Evolutionary conservation across 2,113 vertebrate genomes (phyloP).

Genomic region (Corvus moneduloides): DNA sequence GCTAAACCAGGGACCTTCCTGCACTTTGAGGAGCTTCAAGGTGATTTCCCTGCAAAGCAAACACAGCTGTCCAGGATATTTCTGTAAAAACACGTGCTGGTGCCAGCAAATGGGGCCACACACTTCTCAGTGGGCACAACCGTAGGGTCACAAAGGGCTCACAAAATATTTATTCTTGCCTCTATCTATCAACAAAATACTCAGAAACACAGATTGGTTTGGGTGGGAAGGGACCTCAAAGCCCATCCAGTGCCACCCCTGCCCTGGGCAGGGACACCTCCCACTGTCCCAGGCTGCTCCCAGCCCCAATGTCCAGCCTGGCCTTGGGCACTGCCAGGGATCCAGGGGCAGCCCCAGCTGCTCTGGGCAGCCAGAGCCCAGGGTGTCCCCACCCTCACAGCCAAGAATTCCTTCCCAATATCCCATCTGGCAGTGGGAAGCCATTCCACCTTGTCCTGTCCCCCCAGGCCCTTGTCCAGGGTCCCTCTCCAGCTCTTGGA

Average conservation of each 20-base stretch:
- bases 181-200: not conserved
- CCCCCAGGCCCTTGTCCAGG: accelerated
- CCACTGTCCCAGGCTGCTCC: not conserved
- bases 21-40: not conserved
- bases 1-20: not conserved
- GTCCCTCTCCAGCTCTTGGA: not conserved
- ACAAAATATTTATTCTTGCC: not conserved
- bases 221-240: not conserved
- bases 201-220: not conserved
- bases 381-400: not conserved
- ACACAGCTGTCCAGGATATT: not conserved
- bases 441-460: not conserved
- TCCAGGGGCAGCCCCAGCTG: not conserved
- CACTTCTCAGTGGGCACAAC: not conserved
- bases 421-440: not conserved
- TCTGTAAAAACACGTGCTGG: not conserved
- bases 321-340: not conserved
- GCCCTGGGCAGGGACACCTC: not conserved
- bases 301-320: not conserved
- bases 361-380: not conserved
- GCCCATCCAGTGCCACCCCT: accelerated
- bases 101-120: not conserved
- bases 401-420: accelerated
- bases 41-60: not conserved
- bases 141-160: not conserved